Base-by-base conservation (phyloP, 2,113 vertebrate species). In the Rhynchomys soricoides region DNA sequence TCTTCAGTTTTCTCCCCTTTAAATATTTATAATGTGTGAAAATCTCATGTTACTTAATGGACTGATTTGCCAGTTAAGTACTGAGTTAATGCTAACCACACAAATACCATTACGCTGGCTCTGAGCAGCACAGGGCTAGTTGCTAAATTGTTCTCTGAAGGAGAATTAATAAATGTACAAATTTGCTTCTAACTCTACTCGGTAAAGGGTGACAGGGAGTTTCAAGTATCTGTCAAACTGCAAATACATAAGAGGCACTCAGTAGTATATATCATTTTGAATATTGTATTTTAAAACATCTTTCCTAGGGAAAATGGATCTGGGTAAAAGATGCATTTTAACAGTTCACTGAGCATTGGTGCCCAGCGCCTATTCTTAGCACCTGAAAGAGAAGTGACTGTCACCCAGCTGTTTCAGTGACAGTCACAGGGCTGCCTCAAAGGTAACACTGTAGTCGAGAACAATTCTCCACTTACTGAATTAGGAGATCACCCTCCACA, bases 361-460 rank as follows among this genome's bases (percentile, higher is more conserved):
- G 97, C 98, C 98, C 96, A 98, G 98, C 95, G 98, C 97, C 98
- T 98, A 98, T 98, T 98, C 98, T 98, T 98, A 98, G 98, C 91
- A 98, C 98, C 97, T 98, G 97, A 98, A 98, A 97, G 98, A 98
- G 98, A 98, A 98, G 98, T 97, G 98, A 97, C 97, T 98, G 98
- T 97, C 98, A 97, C 97, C 98, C 98, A 98, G 98, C 98, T 98
- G 98, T 98, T 97, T 97, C 90, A 83, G 95, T 95, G 98, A 98
- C 98, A 97, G 97, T 97, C 97, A 50, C 97, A 74, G 96, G 96
- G 98, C 97, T 92, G 96, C 97, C 96, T 97, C 95, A 94, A 98
- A 98, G 98, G 98, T 98, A 98, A 98, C 97, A 93, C 37, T 91
- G 97, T 95, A 93, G 98, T 89, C 96, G 93, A 97, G 90, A 97